A percentile compares a stretch with the other conserved stretches of the same genome.
These are phyloP conservation scores for Chionis minor DNA, from an alignment of 2,113 vertebrate genomes.

Conservation along the genomic window DNA sequence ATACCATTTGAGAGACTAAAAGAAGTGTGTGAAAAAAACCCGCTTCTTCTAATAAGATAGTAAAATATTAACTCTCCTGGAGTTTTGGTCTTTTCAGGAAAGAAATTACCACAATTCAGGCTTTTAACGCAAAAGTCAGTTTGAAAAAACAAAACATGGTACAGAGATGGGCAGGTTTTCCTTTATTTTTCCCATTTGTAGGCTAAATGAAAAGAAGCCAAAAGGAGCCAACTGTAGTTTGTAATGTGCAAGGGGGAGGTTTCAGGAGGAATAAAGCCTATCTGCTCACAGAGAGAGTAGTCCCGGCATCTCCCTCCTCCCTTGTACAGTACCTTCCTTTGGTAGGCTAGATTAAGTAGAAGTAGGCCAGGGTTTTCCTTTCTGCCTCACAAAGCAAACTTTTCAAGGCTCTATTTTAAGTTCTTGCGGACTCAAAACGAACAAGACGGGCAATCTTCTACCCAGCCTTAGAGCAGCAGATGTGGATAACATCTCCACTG, in stretches of 20 bases:
- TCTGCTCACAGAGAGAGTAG: not conserved
- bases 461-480: not conserved
- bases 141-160: not conserved
- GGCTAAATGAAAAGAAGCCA: not conserved
- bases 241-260: not conserved
- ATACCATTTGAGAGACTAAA: not conserved
- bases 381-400: not conserved
- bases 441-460: not conserved
- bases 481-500: not conserved
- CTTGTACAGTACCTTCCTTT: not conserved
- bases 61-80: not conserved
- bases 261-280: not conserved
- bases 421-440: not conserved
- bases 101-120: not conserved
- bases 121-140: not conserved
- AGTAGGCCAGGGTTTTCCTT: not conserved
- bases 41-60: not conserved
- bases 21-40: not conserved
- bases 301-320: not conserved
- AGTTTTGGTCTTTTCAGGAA: not conserved
- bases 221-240: not conserved
- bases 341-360: not conserved
- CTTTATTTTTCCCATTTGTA: not conserved
- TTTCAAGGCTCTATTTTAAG: not conserved
- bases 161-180: not conserved